phyloP scores from a whole-genome alignment of 1,140 invertebrate species.

The Platorchestia sp. region DNA sequence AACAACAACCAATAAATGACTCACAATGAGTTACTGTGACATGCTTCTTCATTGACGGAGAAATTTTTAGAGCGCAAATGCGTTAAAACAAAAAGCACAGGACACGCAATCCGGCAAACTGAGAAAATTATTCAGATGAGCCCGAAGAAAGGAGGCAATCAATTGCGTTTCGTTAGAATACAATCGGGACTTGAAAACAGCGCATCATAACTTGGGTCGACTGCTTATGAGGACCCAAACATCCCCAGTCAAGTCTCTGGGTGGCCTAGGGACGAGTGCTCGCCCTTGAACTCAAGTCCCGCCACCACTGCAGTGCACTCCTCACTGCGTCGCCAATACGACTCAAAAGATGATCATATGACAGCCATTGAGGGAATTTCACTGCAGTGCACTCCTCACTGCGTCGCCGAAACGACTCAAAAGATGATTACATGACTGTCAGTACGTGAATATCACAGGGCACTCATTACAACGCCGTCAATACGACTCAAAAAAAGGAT shows the following conservation, averaged over 20 bases:
- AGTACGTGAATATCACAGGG: too few relatives aligned
- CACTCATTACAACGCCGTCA: neutral
- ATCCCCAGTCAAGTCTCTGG: neutral
- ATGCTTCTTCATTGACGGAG: too few relatives aligned
- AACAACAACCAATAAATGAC: too few relatives aligned
- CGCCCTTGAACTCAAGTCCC: neutral
- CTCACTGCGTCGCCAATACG: too few relatives aligned
- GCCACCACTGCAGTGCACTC: neutral
- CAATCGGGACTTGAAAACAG: neutral
- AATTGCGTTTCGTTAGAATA: neutral
- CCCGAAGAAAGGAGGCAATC: neutral
- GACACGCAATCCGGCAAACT: neutral
- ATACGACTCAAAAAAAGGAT: neutral
- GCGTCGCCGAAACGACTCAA: too few relatives aligned
- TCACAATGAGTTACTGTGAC: too few relatives aligned
- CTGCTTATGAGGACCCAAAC: constrained; percentile 6
- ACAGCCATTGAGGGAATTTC: too few relatives aligned
- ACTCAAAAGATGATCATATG: too few relatives aligned
- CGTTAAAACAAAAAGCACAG: too few relatives aligned
- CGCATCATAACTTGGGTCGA: neutral
- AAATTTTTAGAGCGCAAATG: too few relatives aligned
- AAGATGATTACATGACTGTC: too few relatives aligned
- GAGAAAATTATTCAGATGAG: neutral
- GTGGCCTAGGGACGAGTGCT: neutral
- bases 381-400: too few relatives aligned